Conservation (phyloP, 2,113 vertebrate species). For the Eubucco bourcierii region DNA sequence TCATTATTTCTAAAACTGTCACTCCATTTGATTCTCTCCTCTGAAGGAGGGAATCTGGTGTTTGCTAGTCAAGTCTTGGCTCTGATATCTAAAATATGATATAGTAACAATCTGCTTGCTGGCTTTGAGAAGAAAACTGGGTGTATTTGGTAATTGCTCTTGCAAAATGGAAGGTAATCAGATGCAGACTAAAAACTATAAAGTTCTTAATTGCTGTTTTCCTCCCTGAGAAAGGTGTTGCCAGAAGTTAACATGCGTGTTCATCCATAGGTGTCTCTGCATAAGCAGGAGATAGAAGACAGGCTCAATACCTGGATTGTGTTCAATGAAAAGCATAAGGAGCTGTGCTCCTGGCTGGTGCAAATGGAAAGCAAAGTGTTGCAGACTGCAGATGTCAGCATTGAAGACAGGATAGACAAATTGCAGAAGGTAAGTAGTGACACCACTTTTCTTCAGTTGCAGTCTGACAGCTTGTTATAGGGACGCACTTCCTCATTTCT, state of each 20-base stretch:
- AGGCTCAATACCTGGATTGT: conserved; percentile 89
- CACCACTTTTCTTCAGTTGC: neutral
- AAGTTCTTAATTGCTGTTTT: neutral
- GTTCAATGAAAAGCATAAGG: conserved; percentile 93
- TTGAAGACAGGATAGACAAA: conserved; percentile 96
- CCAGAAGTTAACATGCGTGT: neutral
- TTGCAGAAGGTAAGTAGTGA: conserved; percentile 87
- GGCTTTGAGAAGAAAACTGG: neutral
- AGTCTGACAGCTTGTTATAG: neutral
- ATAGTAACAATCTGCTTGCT: neutral
- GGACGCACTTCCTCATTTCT: neutral
- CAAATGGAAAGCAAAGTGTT: conserved; percentile 93
- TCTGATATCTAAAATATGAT: neutral
- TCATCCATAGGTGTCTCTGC: conserved; percentile 82
- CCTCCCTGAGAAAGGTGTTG: neutral
- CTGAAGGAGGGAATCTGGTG: neutral
- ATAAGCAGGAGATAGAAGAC: conserved; percentile 89
- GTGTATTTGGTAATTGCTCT: neutral
- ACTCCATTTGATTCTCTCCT: neutral
- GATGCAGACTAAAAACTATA: neutral
- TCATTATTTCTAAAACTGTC: conserved; percentile 20
- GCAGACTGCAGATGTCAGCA: conserved; percentile 86
- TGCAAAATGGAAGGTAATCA: neutral
- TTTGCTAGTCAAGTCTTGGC: conserved; percentile 3
- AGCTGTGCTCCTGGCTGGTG: conserved; percentile 92